Conservation (phyloP, 2,888 invertebrate genomes). For the Eupeodes luniger region DNA sequence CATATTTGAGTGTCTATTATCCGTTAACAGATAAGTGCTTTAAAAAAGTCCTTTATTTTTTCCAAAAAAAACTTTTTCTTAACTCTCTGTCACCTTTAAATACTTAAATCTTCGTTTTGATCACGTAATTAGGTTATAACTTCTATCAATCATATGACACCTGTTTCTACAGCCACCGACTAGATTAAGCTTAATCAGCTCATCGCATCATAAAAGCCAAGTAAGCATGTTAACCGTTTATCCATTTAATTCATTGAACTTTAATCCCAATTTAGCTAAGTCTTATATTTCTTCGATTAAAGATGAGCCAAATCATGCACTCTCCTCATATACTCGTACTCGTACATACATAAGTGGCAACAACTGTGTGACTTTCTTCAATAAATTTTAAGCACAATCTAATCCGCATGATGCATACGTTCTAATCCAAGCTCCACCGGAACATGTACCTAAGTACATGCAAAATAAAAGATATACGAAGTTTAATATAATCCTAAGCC, state of each 20-base stretch:
- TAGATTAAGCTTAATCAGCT: slow-evolving; percentile 4
- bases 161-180: not conserved
- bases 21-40: too few species aligned
- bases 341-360: not conserved
- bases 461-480: slow-evolving; percentile 7
- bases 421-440: slow-evolving; percentile 54
- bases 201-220: not conserved
- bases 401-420: slow-evolving; percentile 41
- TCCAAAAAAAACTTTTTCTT: too few species aligned
- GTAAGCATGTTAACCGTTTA: not conserved
- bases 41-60: too few species aligned
- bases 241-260: slow-evolving; percentile 38
- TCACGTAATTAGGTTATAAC: not conserved
- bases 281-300: slow-evolving; percentile 17
- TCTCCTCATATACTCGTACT: too few species aligned
- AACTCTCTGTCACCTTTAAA: too few species aligned
- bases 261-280: slow-evolving; percentile 35
- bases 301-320: slow-evolving; percentile 9
- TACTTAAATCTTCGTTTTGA: too few species aligned
- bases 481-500: slow-evolving; percentile 47
- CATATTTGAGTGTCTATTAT: too few species aligned
- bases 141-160: not conserved
- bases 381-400: slow-evolving; percentile 28
- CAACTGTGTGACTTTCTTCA: slow-evolving; percentile 42
- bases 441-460: slow-evolving; percentile 9